Evolutionary conservation across 2,113 vertebrate species (phyloP).

Genomic region (Gallinago paraguaiae): DNA sequence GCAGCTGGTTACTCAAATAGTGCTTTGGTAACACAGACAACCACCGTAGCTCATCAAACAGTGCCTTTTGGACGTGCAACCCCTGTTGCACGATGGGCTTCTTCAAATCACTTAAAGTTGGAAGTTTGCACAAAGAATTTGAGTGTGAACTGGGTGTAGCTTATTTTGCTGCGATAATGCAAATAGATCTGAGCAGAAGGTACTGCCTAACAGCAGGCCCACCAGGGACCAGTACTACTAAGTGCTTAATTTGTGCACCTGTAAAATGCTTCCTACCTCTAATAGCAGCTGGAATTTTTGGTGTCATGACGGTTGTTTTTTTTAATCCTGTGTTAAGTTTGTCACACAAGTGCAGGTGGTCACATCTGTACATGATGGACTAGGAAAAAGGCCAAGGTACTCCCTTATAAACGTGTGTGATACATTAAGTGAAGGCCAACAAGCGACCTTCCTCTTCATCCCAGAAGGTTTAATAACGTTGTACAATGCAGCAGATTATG

Average conservation of each 20-base stretch:
- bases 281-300: not conserved
- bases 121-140: not conserved
- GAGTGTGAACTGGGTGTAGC: not conserved
- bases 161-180: not conserved
- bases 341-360: not conserved
- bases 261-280: not conserved
- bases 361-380: accelerated
- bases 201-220: not conserved
- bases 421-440: not conserved
- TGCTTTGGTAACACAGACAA: not conserved
- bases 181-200: not conserved
- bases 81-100: not conserved
- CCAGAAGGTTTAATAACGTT: not conserved
- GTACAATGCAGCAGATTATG: not conserved
- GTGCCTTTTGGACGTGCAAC: not conserved
- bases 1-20: not conserved
- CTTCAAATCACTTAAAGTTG: not conserved
- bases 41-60: not conserved
- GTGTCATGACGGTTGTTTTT: too few species aligned
- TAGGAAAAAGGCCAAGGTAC: not conserved
- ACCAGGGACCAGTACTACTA: accelerated
- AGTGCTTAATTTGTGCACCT: too few species aligned
- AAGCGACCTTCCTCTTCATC: not conserved
- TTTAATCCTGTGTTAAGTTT: not conserved
- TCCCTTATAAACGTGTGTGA: not conserved